Conservation (phyloP, 2,888 invertebrate species). For the Eucriotettix oculatus region DNA sequence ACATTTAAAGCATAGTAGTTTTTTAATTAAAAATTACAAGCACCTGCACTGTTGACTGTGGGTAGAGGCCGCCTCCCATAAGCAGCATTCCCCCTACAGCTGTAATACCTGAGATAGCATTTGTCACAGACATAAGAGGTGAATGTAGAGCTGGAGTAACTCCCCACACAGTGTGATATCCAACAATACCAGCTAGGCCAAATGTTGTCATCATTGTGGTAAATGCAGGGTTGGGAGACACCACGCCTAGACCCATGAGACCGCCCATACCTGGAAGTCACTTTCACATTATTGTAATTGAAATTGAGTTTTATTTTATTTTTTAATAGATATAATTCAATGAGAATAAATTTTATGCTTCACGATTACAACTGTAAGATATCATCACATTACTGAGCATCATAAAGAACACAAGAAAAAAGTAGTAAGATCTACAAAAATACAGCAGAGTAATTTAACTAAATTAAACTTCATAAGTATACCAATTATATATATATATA, state of each 20-base stretch:
- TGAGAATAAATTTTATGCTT: too few relatives aligned
- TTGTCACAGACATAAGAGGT: conserved; percentile 84
- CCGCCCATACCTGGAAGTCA: conserved; percentile 40
- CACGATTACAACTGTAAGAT: too few relatives aligned
- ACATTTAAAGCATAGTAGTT: too few relatives aligned
- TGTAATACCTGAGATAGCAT: conserved; percentile 81
- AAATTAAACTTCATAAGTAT: too few relatives aligned
- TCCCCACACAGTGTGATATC: conserved; percentile 84
- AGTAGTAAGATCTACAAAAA: too few relatives aligned
- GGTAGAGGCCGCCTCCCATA: conserved; percentile 68
- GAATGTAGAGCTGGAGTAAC: conserved; percentile 82
- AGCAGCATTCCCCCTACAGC: conserved; percentile 77
- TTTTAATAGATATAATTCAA: too few relatives aligned
- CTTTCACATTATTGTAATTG: too few relatives aligned
- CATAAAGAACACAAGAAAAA: too few relatives aligned
- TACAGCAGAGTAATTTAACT: too few relatives aligned
- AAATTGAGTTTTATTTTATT: too few relatives aligned
- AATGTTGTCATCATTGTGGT: conserved; percentile 78
- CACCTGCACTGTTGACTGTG: conserved; percentile 58
- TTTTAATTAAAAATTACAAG: background rate
- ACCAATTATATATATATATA: too few relatives aligned
- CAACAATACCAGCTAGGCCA: conserved; percentile 63
- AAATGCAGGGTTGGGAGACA: conserved; percentile 69
- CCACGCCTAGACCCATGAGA: conserved; percentile 49
- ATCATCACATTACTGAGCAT: too few relatives aligned